Base-by-base conservation (phyloP, 1,140 invertebrate genomes). In the Ctenoplectra terminalis region DNA sequence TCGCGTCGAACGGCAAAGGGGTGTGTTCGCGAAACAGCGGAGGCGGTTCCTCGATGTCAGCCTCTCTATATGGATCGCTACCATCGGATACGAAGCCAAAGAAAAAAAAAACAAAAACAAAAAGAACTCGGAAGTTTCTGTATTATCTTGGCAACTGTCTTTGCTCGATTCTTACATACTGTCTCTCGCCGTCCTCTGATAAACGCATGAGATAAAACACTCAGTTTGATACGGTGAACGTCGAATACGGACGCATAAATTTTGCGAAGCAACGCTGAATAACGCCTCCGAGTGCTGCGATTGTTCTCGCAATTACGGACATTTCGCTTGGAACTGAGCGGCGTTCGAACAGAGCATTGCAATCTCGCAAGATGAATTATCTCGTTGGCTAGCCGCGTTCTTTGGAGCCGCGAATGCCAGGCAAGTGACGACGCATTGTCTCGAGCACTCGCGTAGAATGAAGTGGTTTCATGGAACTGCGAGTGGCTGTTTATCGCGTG, bases 361-460 rank as follows among this genome's bases (percentile, higher is more conserved):
- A 69, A 70, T 78, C 52, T 20, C 29, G 29, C 2, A 1, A 9
- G 54, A 70, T 40, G 76, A 78, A 78, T 78, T 78, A 71, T 78
- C 54, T 40, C 66, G 74, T 76, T 29, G 66, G 23, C n/a, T 34
- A 52, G 15, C 8, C 20, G 23, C 5, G 43, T 70, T 67, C 74
- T 76, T 76, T 67, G 74, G n/a, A 60, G 31, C 40, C 8, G 29
- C 34, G 60, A 29, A 67, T 76, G 61, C 74, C 61, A 43, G 48
- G 17, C 34, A 20, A 76, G 74, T 76, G 74, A 67, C 76, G 76
- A 61, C 76, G 76, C 66, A 78, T 78, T 78, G 76, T 78, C 76
- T 78, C 54, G 29, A 37, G 20, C 43, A 40, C 31, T 69, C 37
- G 11, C 23, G 13, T 17, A 17, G 66, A 71, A 58, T 61, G 52